These are phyloP conservation scores for Helostoma temminkii DNA, from an alignment of 2,797 vertebrate species.

Conservation along the genomic window DNA sequence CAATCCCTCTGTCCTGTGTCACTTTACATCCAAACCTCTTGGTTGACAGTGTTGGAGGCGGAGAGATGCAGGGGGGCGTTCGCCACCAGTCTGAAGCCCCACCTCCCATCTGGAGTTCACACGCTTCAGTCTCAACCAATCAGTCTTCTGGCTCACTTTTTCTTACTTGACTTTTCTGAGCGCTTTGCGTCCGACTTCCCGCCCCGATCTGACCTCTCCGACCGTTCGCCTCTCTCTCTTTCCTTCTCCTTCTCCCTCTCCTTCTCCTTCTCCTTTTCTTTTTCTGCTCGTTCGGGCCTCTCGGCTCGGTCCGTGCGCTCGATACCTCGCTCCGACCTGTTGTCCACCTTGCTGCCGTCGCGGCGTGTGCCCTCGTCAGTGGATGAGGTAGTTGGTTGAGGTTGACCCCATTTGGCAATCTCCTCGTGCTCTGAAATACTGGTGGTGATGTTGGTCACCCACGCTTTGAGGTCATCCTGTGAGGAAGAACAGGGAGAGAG, in stretches of 20 bases:
- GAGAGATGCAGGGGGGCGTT: constrained; percentile 55
- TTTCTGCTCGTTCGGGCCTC: constrained; percentile 60
- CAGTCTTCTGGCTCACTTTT: constrained; percentile 84
- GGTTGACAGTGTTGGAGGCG: constrained; percentile 60
- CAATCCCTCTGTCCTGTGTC: constrained; percentile 54
- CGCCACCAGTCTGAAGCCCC: constrained; percentile 58
- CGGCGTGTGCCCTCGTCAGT: constrained; percentile 90
- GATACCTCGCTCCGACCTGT: constrained; percentile 82
- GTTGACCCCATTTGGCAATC: constrained; percentile 90
- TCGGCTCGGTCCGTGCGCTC: constrained; percentile 76
- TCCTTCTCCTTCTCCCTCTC: constrained; percentile 72
- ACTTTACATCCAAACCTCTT: constrained; percentile 59
- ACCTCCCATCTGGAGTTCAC: constrained; percentile 52
- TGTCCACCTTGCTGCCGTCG: constrained; percentile 85
- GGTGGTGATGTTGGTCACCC: constrained; percentile 86
- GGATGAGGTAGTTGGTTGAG: constrained; percentile 93
- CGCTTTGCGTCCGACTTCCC: constrained; percentile 84
- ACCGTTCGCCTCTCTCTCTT: constrained; percentile 67
- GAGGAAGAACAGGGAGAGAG: background rate
- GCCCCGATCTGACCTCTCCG: constrained; percentile 74
- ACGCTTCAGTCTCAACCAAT: constrained; percentile 44
- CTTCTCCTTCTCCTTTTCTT: constrained; percentile 62
- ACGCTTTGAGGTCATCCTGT: constrained; percentile 92
- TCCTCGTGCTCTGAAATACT: constrained; percentile 90
- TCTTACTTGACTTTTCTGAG: constrained; percentile 88